Evolutionary conservation across 2,113 vertebrate genomes (phyloP).

Genomic region (Labeo catla): DNA sequence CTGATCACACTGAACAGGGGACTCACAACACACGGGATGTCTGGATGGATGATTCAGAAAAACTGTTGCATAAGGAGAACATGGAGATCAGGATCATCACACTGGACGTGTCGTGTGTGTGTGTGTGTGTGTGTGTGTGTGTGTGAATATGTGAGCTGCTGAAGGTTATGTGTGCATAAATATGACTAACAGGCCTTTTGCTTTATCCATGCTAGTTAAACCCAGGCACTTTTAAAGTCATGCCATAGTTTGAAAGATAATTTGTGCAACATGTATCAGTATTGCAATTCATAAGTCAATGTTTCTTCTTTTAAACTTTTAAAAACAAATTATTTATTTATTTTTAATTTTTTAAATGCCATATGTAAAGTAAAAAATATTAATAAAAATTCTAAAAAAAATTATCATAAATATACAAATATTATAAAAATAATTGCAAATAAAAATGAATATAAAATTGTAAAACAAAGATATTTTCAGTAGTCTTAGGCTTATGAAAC

Average conservation of each 20-base stretch:
- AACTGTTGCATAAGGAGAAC: background rate
- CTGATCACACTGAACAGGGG: slow-evolving; percentile 59
- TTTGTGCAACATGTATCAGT: no score
- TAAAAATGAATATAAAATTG: no score
- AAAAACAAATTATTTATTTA: no score
- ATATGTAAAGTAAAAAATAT: no score
- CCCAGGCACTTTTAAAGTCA: background rate
- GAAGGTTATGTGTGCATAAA: background rate
- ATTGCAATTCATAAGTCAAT: no score
- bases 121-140: no score
- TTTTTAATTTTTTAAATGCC: background rate
- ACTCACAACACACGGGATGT: background rate
- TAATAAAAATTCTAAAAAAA: no score
- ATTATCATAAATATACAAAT: no score
- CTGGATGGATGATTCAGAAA: background rate
- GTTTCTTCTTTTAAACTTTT: no score
- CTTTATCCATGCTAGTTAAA: background rate
- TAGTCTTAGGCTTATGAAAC: no score
- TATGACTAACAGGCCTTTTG: background rate
- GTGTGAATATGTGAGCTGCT: background rate
- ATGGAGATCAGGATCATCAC: background rate
- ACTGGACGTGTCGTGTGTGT: background rate
- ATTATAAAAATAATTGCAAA: no score
- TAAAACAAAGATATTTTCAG: no score
- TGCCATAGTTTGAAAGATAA: background rate